Percentiles rank a stretch among this genome's conserved stretches.
Evolutionary conservation across 1,140 invertebrate genomes (phyloP).

Genomic region (Branchinecta lindahli): DNA sequence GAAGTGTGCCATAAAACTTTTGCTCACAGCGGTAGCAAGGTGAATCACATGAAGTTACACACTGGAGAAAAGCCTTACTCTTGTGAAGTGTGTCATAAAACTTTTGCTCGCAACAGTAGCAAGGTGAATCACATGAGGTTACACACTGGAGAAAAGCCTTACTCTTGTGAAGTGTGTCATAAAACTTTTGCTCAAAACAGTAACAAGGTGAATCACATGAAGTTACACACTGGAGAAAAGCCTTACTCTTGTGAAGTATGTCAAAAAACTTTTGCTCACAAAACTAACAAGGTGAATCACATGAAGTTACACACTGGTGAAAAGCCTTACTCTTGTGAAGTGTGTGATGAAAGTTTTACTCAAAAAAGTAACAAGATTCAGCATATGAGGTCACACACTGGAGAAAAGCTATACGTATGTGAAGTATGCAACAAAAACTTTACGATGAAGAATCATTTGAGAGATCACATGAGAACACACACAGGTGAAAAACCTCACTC

Average conservation of each 20-base stretch:
- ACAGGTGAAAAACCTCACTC: not conserved
- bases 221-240: constrained; percentile 79
- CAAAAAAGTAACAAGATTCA: not conserved
- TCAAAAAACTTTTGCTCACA: too few species aligned
- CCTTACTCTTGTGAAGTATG: too few species aligned
- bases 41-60: not conserved
- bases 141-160: not conserved
- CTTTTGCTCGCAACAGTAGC: constrained; percentile 30
- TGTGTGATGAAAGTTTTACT: constrained; percentile 48
- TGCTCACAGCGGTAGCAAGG: not conserved
- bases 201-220: constrained; percentile 85
- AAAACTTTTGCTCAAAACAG: too few species aligned
- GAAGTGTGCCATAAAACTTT: not conserved
- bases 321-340: constrained; percentile 76
- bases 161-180: too few species aligned
- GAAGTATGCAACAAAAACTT: not conserved
- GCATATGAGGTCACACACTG: not conserved
- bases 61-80: constrained; percentile 10
- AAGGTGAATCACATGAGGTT: too few species aligned
- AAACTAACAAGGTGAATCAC: too few species aligned
- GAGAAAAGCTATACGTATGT: not conserved
- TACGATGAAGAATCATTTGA: not conserved
- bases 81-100: constrained; percentile 13
- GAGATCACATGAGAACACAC: too few species aligned
- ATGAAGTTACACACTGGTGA: constrained; percentile 39